These are phyloP conservation scores for Pogonomyrmex californicus DNA, from an alignment of 1,140 invertebrate species.

Conservation along the genomic window DNA sequence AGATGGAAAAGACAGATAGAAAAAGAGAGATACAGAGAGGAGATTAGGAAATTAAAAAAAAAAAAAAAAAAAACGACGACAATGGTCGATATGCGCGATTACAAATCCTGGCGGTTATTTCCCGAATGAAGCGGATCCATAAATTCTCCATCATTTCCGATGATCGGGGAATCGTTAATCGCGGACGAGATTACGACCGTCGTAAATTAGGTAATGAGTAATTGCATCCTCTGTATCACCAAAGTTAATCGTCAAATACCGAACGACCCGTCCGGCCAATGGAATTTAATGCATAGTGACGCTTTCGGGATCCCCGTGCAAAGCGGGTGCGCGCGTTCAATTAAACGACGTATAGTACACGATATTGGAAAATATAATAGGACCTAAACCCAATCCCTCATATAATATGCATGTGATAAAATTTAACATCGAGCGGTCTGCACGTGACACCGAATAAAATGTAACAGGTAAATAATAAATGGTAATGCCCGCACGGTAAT, in stretches of 20 bases:
- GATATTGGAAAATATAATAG: conserved; percentile 64
- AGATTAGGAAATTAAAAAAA: neutral
- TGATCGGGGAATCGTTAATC: conserved; percentile 69
- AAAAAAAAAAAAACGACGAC: neutral
- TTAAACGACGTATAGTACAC: conserved; percentile 36
- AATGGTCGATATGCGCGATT: conserved; percentile 62
- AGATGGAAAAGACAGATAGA: no score
- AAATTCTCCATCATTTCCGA: conserved; percentile 68
- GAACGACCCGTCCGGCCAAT: conserved; percentile 39
- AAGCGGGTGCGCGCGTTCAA: conserved; percentile 45
- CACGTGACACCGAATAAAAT: conserved; percentile 60
- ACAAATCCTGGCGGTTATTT: conserved; percentile 62
- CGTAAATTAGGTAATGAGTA: conserved; percentile 68
- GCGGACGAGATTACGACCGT: conserved; percentile 58
- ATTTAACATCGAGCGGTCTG: conserved; percentile 52
- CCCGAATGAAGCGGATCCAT: conserved; percentile 62
- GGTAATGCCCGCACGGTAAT: conserved; percentile 28
- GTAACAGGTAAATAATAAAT: conserved; percentile 59
- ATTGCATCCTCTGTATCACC: conserved; percentile 54
- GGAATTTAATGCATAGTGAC: conserved; percentile 55
- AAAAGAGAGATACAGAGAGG: neutral
- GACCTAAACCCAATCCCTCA: conserved; percentile 48
- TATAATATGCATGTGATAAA: conserved; percentile 61
- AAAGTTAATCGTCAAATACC: conserved; percentile 70
- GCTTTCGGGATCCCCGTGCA: neutral